Evolutionary conservation across 2,797 vertebrate genomes (phyloP).

Genomic region (Anguilla marmorata): DNA sequence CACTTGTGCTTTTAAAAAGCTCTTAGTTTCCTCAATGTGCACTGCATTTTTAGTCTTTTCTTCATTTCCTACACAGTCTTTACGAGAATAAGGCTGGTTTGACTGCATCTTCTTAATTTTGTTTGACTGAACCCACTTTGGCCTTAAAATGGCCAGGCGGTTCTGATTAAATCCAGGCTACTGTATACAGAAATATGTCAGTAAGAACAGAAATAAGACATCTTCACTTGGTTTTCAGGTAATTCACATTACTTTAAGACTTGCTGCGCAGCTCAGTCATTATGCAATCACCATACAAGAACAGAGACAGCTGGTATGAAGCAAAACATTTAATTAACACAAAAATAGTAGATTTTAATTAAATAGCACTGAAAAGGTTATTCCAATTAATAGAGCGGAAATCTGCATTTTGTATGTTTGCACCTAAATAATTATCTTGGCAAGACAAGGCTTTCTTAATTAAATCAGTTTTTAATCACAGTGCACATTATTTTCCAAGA

Average conservation of each 20-base stretch:
- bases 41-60: no score
- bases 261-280: background rate
- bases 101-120: no score
- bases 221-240: background rate
- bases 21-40: no score
- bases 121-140: background rate
- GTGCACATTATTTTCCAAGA: background rate
- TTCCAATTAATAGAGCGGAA: slow-evolving; percentile 4
- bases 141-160: background rate
- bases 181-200: background rate
- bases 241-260: background rate
- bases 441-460: slow-evolving; percentile 10
- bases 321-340: slow-evolving; percentile 14
- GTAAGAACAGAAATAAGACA: slow-evolving; percentile 12
- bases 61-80: no score
- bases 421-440: slow-evolving; percentile 17
- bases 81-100: no score
- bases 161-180: background rate
- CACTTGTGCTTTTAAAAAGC: no score
- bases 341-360: slow-evolving; percentile 14
- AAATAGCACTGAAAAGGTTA: slow-evolving; percentile 22
- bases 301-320: slow-evolving; percentile 13
- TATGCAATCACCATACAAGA: background rate
- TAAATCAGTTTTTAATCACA: background rate
- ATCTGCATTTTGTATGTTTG: slow-evolving; percentile 1